phyloP scores from a whole-genome alignment of 2,888 invertebrate species.

The Apodemia mormo region DNA sequence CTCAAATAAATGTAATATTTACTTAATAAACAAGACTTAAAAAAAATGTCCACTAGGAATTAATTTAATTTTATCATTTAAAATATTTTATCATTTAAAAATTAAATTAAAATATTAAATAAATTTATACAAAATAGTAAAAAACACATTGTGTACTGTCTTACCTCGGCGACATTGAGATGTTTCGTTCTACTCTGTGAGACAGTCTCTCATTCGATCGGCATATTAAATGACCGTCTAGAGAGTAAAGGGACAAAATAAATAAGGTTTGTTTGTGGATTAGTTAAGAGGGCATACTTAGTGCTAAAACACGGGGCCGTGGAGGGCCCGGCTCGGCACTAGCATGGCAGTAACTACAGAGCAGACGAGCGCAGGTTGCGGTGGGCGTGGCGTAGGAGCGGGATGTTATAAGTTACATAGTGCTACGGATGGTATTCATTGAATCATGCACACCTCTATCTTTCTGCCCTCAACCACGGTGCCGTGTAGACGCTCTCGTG shows the following conservation, averaged over 20 bases:
- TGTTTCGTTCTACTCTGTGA: conserved; percentile 81
- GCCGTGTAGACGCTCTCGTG: conserved; percentile 99
- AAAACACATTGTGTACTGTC: conserved; percentile 46
- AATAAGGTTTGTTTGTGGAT: conserved; percentile 81
- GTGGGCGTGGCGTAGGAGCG: conserved; percentile 81
- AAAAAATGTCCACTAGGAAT: background rate
- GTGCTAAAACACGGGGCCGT: conserved; percentile 61
- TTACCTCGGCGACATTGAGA: conserved; percentile 78
- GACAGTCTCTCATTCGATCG: conserved; percentile 81
- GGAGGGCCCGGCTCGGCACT: conserved; percentile 53
- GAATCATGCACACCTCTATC: conserved; percentile 99
- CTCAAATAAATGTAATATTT: background rate
- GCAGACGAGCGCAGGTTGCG: conserved; percentile 80
- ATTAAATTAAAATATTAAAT: background rate
- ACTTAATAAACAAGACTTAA: background rate
- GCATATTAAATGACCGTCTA: conserved; percentile 86
- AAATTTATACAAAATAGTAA: conserved; percentile 18
- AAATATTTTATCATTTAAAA: background rate
- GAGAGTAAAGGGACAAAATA: conserved; percentile 84
- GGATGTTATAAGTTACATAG: conserved; percentile 85
- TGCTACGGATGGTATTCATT: conserved; percentile 83
- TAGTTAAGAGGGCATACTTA: conserved; percentile 73
- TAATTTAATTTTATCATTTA: background rate
- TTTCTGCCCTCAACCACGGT: conserved; percentile 99
- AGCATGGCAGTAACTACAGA: conserved; percentile 81